Evolutionary conservation across 1,140 invertebrate species (phyloP).

Genomic region (Stratiolaelaps scimitus): DNA sequence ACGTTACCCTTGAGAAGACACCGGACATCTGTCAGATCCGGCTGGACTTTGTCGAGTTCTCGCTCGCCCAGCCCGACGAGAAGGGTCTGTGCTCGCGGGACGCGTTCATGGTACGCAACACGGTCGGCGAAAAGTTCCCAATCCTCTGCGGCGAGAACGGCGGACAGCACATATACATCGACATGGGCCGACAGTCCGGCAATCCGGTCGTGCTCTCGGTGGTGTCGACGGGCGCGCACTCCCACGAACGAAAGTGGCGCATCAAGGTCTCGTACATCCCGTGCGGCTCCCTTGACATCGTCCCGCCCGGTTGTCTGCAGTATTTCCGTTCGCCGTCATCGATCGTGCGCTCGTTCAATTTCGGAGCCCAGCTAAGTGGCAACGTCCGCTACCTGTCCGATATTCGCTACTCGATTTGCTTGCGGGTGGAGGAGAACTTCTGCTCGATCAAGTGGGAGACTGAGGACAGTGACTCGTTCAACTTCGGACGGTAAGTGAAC

Average conservation of each 20-base stretch:
- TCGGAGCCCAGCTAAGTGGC: constrained; percentile 29
- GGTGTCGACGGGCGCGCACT: constrained; percentile 36
- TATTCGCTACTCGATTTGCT: constrained; percentile 73
- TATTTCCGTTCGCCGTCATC: constrained; percentile 33
- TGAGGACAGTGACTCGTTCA: constrained; percentile 35
- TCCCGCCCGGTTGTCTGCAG: constrained; percentile 37
- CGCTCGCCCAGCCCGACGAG: constrained; percentile 55
- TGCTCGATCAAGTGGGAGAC: constrained; percentile 53
- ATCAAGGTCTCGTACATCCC: constrained; percentile 53
- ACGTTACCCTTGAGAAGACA: constrained; percentile 53
- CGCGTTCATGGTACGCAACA: constrained; percentile 55
- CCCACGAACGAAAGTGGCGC: constrained; percentile 36
- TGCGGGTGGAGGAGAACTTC: constrained; percentile 69
- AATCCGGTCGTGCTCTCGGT: constrained; percentile 47
- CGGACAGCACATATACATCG: constrained; percentile 63
- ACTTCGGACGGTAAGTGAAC: constrained; percentile 33
- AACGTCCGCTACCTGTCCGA: constrained; percentile 66
- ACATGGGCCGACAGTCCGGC: constrained; percentile 54
- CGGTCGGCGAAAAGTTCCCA: constrained; percentile 51
- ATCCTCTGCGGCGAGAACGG: constrained; percentile 65
- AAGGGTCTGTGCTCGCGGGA: constrained; percentile 58
- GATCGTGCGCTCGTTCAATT: constrained; percentile 1
- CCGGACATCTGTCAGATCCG: constrained; percentile 61
- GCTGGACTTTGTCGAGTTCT: constrained; percentile 60
- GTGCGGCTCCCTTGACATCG: constrained; percentile 51